phyloP scores from a whole-genome alignment of 2,797 vertebrate species.

The Silurus aristotelis region DNA sequence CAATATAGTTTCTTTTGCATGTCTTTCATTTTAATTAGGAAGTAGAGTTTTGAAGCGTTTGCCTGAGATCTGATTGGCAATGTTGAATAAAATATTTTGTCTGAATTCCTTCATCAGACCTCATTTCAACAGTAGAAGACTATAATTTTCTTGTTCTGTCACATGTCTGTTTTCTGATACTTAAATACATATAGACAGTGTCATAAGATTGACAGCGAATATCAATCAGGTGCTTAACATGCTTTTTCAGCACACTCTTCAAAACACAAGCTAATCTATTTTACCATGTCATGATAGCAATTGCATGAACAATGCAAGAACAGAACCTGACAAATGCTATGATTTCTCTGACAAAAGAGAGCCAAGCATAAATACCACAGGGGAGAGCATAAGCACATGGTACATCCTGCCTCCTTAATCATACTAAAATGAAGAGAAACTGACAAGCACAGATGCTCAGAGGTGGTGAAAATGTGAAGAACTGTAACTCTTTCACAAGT shows the following conservation, averaged over 20 bases:
- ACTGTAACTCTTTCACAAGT: background rate
- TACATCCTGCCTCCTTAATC: slow-evolving; percentile 1
- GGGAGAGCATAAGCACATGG: background rate
- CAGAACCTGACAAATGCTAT: background rate
- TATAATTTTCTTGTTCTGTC: background rate
- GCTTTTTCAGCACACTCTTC: background rate
- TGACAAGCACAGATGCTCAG: background rate
- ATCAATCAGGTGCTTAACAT: background rate
- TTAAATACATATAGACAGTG: background rate
- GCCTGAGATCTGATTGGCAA: background rate
- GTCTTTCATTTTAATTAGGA: background rate
- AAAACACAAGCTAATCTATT: background rate
- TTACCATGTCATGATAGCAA: background rate
- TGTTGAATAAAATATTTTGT: background rate
- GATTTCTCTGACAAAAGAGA: background rate
- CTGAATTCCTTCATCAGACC: background rate
- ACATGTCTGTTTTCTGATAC: background rate
- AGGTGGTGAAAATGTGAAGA: background rate
- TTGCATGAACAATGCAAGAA: background rate
- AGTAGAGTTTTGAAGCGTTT: background rate
- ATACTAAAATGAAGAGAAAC: slow-evolving; percentile 5
- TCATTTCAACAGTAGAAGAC: background rate
- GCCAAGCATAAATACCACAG: background rate
- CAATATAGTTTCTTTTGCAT: background rate
- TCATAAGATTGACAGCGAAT: background rate